Base-by-base conservation (phyloP, 2,113 vertebrate genomes). In the Todiramphus chloris region DNA sequence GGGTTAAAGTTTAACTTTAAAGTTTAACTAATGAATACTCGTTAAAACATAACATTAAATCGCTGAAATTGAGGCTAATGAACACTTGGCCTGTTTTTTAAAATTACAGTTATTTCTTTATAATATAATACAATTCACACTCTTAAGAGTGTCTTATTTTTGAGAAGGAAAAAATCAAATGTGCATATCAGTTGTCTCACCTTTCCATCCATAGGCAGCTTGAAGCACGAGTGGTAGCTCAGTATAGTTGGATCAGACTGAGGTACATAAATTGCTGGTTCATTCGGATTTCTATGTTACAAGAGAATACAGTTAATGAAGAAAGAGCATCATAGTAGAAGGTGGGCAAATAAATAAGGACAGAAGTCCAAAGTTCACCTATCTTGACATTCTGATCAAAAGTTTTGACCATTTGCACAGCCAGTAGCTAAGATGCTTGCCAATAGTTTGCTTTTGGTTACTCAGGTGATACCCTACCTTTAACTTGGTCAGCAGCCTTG, bases 31-130 rank as follows among this genome's bases (percentile, higher is more conserved):
- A 43, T 0, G 23, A 90, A 68, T 46, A 56, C 37, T 35, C n/a
- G 31, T 83, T 81, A 37, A 73, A 87, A 25, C 18, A 51, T 73
- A 85, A 90, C 50, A 95, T 91, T 48, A 69, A 96, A 94, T 91
- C 33, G 94, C 48, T 93, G 76, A 96, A 97, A 95, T 96, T 86
- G 96, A 93, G 87, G 89, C 48, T 60, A 37, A 41, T 91, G 82
- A 87, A 60, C 51, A 93, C 33, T 93, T 96, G 58, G 68, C 23
- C 19, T 63, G 43, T n/a, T 89, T 89, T 93, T 91, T 60, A 23
- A 86, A 83, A 56, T 76, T 23, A 39, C 9, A 53, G 5, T 13
- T 79, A 21, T 37, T 95, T 93, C 51, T 55, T 75, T 81, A 50
- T 48, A 60, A 20, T 64, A 24, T 12, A 59, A 77, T 59, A 39